Evolutionary conservation across 2,113 vertebrate genomes (phyloP), one percentile per base, ranked within the genome.

Genomic region (Pelmatolapia mariae): DNA sequence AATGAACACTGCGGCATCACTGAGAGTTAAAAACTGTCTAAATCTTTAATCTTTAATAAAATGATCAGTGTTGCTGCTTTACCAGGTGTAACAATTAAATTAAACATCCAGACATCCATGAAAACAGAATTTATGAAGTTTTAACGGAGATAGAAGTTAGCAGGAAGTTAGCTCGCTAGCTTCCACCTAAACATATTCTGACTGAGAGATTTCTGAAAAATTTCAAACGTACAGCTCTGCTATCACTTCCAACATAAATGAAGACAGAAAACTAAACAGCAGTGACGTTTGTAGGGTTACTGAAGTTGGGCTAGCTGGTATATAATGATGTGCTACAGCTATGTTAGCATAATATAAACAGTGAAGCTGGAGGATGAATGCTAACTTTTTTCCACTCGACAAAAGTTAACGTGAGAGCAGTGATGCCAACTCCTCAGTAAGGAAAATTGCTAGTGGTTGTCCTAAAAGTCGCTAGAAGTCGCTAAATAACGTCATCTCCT

Each of bases 401-500:
- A 15, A 57, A 57, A 29, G 13, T 8, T 29, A 57, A 57, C 3
- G 0, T 29, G 2, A 57, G 4, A 2, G 22, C 9, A 53, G 50
- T 53, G 52, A 0, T 53, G 19, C 19, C 19, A 53, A 53, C 9
- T 2, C 50, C 50, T n/a, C 19, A 53, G 47, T 50, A 50, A 50
- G 7, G 47, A 50, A 18, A 18, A 50, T 9, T 0, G 4, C 8
- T 9, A 9, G 19, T 52, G 50, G 8, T 0, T 52, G 50, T 19
- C 50, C 8, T 52, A 52, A 52, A 52, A 19, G 50, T 19, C 4
- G 50, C 50, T n/a, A 53, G 19, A 53, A 53, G 2, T n/a, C 0
- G 1, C 19, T 6, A 52, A 52, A 52, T 52, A 2, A 10, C 0
- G 0, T n/a, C 9, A 5, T 50, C 0, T 1, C 16, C 16, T 50